phyloP scores from a whole-genome alignment of 2,888 invertebrate genomes.

The Nebria salina region DNA sequence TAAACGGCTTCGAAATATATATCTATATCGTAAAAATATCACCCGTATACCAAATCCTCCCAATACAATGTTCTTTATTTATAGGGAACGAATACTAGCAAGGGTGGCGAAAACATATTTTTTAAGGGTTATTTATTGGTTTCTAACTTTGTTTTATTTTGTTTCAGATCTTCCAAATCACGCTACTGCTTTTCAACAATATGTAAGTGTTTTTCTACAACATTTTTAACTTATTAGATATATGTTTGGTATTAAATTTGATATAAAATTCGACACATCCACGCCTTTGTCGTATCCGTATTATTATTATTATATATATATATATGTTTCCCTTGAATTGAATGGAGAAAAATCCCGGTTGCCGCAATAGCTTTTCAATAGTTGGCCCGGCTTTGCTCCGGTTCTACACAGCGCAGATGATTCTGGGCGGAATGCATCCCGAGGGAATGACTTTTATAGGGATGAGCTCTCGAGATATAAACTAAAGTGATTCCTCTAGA shows the following conservation, averaged over 20 bases:
- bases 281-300: too few relatives aligned
- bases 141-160: too few relatives aligned
- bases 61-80: conserved; percentile 14
- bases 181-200: too few relatives aligned
- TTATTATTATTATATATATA: too few relatives aligned
- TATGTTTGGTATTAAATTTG: too few relatives aligned
- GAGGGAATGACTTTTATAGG: conserved; percentile 48
- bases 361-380: conserved; percentile 43
- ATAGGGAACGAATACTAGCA: too few relatives aligned
- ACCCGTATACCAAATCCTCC: conserved; percentile 28
- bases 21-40: conserved; percentile 39
- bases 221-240: too few relatives aligned
- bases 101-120: too few relatives aligned
- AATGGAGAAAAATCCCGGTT: conserved; percentile 31
- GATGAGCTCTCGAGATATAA: conserved; percentile 55
- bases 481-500: conserved; percentile 57
- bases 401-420: conserved; percentile 19
- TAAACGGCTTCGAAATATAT: conserved; percentile 14
- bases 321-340: conserved; percentile 18
- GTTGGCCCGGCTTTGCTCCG: conserved; percentile 25
- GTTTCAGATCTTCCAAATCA: too few relatives aligned
- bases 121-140: too few relatives aligned
- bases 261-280: too few relatives aligned
- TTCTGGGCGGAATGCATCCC: conserved; percentile 36
- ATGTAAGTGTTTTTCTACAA: too few relatives aligned